Percentiles rank a stretch among this genome's conserved stretches.
Conservation (phyloP, 2,797 vertebrate species). For the Cephalopachus bancanus region DNA sequence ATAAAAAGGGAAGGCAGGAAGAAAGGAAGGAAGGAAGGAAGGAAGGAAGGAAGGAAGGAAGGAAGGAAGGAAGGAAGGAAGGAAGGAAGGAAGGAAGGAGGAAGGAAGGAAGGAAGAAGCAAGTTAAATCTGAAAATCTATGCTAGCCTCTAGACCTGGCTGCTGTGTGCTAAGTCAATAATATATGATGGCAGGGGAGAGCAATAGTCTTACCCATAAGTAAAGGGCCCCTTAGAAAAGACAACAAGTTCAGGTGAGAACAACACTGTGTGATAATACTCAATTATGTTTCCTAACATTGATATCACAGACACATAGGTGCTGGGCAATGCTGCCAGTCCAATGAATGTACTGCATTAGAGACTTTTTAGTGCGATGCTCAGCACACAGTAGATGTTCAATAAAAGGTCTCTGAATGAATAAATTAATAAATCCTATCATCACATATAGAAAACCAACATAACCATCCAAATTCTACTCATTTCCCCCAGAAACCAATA, state of each 20-base stretch:
- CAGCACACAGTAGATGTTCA: constrained; percentile 52
- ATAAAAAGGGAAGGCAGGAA: too few relatives aligned
- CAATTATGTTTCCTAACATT: background rate
- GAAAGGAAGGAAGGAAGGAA: background rate
- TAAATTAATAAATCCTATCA: constrained; percentile 34
- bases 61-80: too few relatives aligned
- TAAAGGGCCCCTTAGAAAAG: constrained; percentile 52
- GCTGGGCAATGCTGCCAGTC: background rate
- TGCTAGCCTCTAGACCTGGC: background rate
- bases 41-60: too few relatives aligned
- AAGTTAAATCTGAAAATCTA: constrained; percentile 40
- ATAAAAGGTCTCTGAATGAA: constrained; percentile 54
- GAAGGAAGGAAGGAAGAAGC: fast-evolving
- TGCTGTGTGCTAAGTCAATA: constrained; percentile 65
- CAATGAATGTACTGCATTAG: background rate
- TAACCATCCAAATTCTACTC: constrained; percentile 56
- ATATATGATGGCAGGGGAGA: background rate
- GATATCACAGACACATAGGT: background rate
- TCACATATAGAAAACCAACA: constrained; percentile 32
- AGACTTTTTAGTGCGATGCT: background rate
- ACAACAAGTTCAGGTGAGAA: constrained; percentile 26
- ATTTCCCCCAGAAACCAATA: constrained; percentile 32
- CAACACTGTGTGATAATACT: background rate
- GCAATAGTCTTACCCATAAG: constrained; percentile 21
- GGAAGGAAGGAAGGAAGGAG: fast-evolving